Conservation (phyloP, 2,797 vertebrate genomes). For the Corythornis leucogaster region DNA sequence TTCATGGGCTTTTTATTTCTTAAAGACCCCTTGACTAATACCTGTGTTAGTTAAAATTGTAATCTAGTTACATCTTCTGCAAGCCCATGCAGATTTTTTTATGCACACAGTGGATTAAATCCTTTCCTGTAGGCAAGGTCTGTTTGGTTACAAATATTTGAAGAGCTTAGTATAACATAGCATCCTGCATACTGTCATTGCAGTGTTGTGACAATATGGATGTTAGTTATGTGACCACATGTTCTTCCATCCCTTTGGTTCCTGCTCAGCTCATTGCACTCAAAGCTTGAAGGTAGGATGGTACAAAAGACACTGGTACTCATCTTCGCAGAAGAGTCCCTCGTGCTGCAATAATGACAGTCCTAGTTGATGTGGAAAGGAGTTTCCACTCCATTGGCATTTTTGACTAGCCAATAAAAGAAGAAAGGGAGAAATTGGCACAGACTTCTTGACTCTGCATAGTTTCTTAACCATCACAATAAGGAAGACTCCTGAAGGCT, state of each 20-base stretch:
- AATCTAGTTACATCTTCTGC: not conserved
- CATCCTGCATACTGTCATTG: not conserved
- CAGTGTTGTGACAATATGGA: not conserved
- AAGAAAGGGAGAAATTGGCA: not conserved
- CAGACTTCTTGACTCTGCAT: not conserved
- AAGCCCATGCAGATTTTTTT: not conserved
- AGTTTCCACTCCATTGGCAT: not conserved
- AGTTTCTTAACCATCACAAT: not conserved
- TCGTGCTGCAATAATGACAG: not conserved
- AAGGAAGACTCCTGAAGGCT: not conserved
- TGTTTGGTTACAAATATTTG: not conserved
- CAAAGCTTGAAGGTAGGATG: not conserved
- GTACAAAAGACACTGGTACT: not conserved
- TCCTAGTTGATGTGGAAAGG: not conserved
- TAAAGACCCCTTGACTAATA: constrained; percentile 16
- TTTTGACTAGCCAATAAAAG: not conserved
- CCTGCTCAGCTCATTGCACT: not conserved
- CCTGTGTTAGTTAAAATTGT: not conserved
- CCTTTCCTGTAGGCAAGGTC: not conserved
- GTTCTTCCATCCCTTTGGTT: not conserved
- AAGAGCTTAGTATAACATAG: not conserved
- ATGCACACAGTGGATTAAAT: not conserved
- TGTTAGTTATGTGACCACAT: not conserved
- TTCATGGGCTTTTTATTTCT: not conserved
- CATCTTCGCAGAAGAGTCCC: not conserved